Conservation (phyloP, 2,888 invertebrate species). For the Plutella xylostella region DNA sequence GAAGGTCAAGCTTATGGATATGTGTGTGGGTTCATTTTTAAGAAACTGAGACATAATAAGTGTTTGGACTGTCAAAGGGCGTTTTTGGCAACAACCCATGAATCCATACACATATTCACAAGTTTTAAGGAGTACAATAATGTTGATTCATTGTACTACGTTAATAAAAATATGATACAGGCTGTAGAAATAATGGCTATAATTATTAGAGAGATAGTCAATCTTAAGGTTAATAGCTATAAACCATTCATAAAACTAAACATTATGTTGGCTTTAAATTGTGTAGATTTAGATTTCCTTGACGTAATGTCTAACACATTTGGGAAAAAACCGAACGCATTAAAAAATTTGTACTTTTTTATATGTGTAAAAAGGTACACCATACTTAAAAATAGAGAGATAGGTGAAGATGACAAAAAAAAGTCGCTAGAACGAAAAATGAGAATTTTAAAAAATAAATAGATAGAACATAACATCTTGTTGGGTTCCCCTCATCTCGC, state of each 20-base stretch:
- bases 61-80: background rate
- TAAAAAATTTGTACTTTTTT: background rate
- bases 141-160: background rate
- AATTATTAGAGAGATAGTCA: background rate
- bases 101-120: background rate
- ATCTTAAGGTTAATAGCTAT: background rate
- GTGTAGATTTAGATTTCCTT: background rate
- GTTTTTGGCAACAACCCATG: background rate
- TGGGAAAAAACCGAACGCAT: background rate
- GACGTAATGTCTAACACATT: background rate
- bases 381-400: slow-evolving; percentile 4
- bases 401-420: slow-evolving; percentile 10
- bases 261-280: background rate
- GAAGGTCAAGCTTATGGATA: slow-evolving; percentile 16
- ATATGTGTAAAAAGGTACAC: slow-evolving; percentile 8
- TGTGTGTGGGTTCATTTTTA: slow-evolving; percentile 15
- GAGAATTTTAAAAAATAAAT: background rate
- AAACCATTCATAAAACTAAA: background rate
- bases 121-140: slow-evolving; percentile 1
- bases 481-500: too few relatives aligned
- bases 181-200: background rate
- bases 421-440: background rate
- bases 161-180: background rate
- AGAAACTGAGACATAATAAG: slow-evolving; percentile 6
- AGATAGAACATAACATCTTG: background rate